Evolutionary conservation across 2,797 vertebrate genomes (phyloP).

Genomic region (Hippocampus kuda): DNA sequence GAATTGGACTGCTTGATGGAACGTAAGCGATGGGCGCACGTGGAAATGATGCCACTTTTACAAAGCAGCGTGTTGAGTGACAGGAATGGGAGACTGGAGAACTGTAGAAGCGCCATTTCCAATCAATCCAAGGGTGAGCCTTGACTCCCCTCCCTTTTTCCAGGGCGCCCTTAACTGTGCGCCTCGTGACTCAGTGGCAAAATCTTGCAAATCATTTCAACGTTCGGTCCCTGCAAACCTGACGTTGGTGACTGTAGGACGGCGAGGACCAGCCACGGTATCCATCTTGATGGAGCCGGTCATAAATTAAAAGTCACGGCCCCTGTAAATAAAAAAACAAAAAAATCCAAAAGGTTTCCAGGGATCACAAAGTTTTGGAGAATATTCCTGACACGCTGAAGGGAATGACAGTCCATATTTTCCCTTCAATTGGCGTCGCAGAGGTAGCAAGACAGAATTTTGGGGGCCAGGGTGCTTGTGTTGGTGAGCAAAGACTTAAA

Average conservation of each 20-base stretch:
- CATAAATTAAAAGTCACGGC: not conserved
- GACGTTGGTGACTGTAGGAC: not conserved
- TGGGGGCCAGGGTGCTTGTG: not conserved
- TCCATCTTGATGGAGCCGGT: conserved; percentile 4
- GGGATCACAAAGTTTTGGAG: not conserved
- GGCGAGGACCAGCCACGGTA: not conserved
- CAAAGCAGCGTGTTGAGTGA: not conserved
- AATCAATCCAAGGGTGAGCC: conserved; percentile 44
- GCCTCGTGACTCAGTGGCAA: conserved; percentile 28
- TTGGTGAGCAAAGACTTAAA: not conserved
- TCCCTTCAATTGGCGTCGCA: not conserved
- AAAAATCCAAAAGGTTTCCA: not conserved
- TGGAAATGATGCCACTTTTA: not conserved
- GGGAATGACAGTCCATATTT: not conserved
- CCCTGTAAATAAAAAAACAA: not conserved
- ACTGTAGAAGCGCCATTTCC: conserved; percentile 1
- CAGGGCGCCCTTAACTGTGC: not conserved
- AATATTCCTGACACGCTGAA: not conserved
- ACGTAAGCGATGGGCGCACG: not conserved
- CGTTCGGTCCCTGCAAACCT: conserved; percentile 5
- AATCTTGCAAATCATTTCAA: conserved; percentile 12
- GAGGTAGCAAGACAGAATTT: not conserved
- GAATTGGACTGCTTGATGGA: no score
- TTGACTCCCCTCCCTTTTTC: conserved; percentile 7
- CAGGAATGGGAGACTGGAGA: no score